A percentile compares a stretch with the other conserved stretches of the same genome.
Evolutionary conservation across 2,113 vertebrate species (phyloP).

Genomic region (Megalops atlanticus): DNA sequence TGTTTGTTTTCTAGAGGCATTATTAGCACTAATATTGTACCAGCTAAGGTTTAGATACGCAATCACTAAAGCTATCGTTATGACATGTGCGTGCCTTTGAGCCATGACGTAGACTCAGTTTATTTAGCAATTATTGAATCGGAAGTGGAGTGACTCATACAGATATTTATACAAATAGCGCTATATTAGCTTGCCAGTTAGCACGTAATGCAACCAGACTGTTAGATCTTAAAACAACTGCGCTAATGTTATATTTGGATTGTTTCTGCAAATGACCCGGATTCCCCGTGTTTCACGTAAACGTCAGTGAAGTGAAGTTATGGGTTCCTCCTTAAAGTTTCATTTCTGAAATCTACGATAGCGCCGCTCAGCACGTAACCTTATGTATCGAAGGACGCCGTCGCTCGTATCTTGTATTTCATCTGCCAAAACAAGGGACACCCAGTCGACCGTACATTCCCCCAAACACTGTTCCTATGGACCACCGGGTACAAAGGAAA

Average conservation of each 20-base stretch:
- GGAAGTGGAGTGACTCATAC: not conserved
- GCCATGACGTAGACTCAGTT: not conserved
- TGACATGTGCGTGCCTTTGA: not conserved
- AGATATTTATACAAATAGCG: not conserved
- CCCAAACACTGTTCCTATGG: not conserved
- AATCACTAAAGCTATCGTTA: not conserved
- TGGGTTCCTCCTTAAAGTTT: conserved; percentile 40
- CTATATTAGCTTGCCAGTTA: not conserved
- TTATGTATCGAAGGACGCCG: not conserved
- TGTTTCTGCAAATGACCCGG: conserved; percentile 14
- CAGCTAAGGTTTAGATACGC: not conserved
- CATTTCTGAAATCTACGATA: conserved; percentile 20
- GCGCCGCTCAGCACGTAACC: not conserved
- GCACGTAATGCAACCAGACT: not conserved
- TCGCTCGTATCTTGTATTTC: conserved; percentile 3
- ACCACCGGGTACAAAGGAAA: conserved; percentile 29
- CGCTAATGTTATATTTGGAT: not conserved
- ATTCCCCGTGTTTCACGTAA: conserved; percentile 10
- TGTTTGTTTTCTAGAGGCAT: too few relatives aligned
- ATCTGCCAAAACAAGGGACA: conserved; percentile 18
- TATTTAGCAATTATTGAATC: conserved; percentile 2
- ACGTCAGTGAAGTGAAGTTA: conserved; percentile 36
- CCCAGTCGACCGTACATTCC: not conserved
- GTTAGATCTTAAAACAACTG: not conserved
- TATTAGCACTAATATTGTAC: too few relatives aligned